phyloP scores from a whole-genome alignment of 2,888 invertebrate species.

The Harpalus rubripes region DNA sequence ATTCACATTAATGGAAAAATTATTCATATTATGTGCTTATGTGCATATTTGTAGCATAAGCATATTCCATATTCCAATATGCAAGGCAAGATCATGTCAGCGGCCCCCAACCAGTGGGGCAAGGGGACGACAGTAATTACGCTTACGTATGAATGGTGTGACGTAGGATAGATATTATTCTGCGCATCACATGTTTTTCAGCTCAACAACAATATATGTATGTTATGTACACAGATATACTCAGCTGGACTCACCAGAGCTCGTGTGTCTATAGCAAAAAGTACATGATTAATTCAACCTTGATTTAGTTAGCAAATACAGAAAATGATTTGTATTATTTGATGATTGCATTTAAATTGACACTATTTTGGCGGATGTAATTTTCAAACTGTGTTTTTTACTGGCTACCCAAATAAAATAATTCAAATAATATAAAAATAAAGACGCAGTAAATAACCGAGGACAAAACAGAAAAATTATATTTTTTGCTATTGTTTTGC shows the following conservation, averaged over 20 bases:
- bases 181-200: conserved; percentile 56
- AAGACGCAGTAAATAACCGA: too few relatives aligned
- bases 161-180: conserved; percentile 38
- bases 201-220: conserved; percentile 33
- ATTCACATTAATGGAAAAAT: neutral
- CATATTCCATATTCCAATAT: conserved; percentile 14
- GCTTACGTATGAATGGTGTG: conserved; percentile 58
- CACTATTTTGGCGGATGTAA: conserved; percentile 8
- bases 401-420: too few relatives aligned
- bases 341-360: conserved; percentile 23
- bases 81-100: conserved; percentile 33
- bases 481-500: too few relatives aligned
- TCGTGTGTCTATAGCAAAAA: conserved; percentile 25
- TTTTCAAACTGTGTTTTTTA: neutral
- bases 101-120: conserved; percentile 13
- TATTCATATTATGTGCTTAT: too few relatives aligned
- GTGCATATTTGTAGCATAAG: conserved; percentile 6
- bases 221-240: conserved; percentile 31
- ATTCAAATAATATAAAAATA: too few relatives aligned
- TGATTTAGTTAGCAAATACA: conserved; percentile 33
- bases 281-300: conserved; percentile 38
- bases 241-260: neutral
- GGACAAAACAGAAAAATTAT: too few relatives aligned
- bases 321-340: conserved; percentile 45
- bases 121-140: conserved; percentile 5